These are phyloP conservation scores for Cryptosula pallasiana DNA, from an alignment of 2,888 invertebrate genomes.

Conservation along the genomic window DNA sequence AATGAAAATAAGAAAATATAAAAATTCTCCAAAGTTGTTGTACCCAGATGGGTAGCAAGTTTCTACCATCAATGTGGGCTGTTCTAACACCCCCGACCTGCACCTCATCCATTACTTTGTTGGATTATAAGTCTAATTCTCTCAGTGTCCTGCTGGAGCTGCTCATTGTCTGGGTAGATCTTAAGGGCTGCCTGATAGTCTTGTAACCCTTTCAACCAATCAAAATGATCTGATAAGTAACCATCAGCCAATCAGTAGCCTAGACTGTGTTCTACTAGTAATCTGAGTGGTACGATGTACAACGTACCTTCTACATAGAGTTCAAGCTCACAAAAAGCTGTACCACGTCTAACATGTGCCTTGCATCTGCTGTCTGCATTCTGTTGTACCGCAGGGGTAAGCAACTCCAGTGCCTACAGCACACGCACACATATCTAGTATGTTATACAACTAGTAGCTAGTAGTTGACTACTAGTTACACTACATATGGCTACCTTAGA, in stretches of 20 bases:
- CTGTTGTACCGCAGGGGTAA: slow-evolving; percentile 67
- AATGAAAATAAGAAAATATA: too few species aligned
- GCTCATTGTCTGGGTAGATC: slow-evolving; percentile 63
- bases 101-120: slow-evolving; percentile 1
- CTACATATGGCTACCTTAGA: slow-evolving; percentile 59
- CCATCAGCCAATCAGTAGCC: neutral
- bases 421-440: too few species aligned
- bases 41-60: too few species aligned
- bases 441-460: too few species aligned
- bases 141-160: slow-evolving; percentile 60
- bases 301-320: slow-evolving; percentile 60
- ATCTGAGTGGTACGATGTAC: neutral
- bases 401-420: slow-evolving; percentile 65
- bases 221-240: too few species aligned
- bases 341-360: slow-evolving; percentile 70
- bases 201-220: slow-evolving; percentile 57
- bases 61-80: too few species aligned
- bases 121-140: slow-evolving; percentile 48
- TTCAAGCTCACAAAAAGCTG: slow-evolving; percentile 67
- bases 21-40: too few species aligned
- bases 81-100: too few species aligned
- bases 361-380: slow-evolving; percentile 68
- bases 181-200: slow-evolving; percentile 71
- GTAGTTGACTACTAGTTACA: too few species aligned
- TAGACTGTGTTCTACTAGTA: neutral